Conservation (phyloP, 1,140 invertebrate species). For the Microplitis mediator region DNA sequence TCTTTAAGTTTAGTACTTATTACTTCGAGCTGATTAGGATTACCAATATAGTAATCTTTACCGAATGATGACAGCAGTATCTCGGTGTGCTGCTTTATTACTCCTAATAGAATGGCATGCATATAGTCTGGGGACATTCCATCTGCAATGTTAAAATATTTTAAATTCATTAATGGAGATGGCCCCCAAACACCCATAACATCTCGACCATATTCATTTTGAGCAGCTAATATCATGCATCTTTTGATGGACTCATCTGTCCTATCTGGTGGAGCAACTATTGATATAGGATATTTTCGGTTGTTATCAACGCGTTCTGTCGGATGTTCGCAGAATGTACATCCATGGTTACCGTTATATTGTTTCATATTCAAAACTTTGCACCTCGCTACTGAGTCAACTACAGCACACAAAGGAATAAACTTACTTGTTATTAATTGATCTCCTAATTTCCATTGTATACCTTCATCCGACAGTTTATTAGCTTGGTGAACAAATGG, state of each 20-base stretch:
- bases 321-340: constrained; percentile 3
- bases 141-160: constrained; percentile 27
- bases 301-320: background rate
- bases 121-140: constrained; percentile 34
- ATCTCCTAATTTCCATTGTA: constrained; percentile 27
- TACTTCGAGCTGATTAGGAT: constrained; percentile 3
- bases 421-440: constrained; percentile 23
- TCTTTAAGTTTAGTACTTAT: constrained; percentile 24
- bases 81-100: background rate
- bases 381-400: constrained; percentile 13
- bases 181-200: constrained; percentile 21
- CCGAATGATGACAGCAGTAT: background rate
- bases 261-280: background rate
- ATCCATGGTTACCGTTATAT: constrained; percentile 6
- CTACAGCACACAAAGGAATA: constrained; percentile 4
- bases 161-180: constrained; percentile 4
- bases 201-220: background rate
- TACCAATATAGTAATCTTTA: constrained; percentile 27
- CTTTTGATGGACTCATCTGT: constrained; percentile 22
- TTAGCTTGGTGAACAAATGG: constrained; percentile 27
- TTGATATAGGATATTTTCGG: constrained; percentile 1
- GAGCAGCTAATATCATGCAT: constrained; percentile 18
- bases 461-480: constrained; percentile 12
- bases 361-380: background rate
- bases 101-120: constrained; percentile 24